phyloP scores from a whole-genome alignment of 2,113 vertebrate species.

The Plecturocebus donacophilus region DNA sequence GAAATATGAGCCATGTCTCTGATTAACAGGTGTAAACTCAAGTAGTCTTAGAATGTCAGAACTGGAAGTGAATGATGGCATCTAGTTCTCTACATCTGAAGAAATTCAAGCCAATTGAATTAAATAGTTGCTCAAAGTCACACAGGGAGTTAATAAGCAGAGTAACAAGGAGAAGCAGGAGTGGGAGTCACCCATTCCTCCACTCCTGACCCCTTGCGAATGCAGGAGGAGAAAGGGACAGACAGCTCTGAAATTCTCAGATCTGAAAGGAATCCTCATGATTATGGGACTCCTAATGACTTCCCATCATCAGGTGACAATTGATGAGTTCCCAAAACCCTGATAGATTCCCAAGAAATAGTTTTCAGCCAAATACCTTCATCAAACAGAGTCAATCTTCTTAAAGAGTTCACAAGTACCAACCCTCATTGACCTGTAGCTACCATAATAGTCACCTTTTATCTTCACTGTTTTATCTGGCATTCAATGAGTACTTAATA shows the following conservation, averaged over 20 bases:
- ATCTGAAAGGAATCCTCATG: background rate
- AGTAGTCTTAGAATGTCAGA: background rate
- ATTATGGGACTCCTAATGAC: background rate
- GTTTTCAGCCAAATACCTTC: background rate
- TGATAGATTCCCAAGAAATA: background rate
- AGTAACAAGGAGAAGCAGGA: background rate
- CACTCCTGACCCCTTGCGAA: background rate
- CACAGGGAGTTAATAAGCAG: background rate
- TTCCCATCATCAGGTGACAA: too few species aligned
- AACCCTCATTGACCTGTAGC: background rate
- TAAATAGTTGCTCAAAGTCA: background rate
- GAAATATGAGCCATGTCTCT: background rate
- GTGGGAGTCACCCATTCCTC: background rate
- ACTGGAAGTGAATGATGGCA: background rate
- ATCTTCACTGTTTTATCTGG: background rate
- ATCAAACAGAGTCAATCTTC: constrained; percentile 6
- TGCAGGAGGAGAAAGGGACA: background rate
- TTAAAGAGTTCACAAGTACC: background rate
- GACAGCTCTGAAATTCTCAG: background rate
- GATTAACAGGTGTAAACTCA: background rate
- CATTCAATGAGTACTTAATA: background rate
- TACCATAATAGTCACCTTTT: background rate
- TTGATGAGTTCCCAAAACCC: background rate
- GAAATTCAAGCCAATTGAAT: background rate
- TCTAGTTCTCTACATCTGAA: background rate